These are phyloP conservation scores for Caenorhabditis drosophilae DNA, from an alignment of 2,888 invertebrate genomes.

Conservation along the genomic window DNA sequence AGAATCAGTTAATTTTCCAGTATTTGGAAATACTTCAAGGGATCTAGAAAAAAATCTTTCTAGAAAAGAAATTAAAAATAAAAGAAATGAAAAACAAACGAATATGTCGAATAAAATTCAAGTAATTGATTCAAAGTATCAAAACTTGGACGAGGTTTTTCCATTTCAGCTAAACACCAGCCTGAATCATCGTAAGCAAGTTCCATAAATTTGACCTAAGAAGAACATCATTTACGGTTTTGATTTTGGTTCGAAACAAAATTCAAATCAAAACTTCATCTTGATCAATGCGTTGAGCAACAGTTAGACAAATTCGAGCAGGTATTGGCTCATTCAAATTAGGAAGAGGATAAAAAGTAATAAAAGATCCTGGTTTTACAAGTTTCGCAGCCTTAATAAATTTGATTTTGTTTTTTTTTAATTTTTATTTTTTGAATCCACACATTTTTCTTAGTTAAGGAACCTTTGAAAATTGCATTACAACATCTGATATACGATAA, in stretches of 20 bases:
- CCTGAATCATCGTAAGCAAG: background rate
- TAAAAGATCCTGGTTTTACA: background rate
- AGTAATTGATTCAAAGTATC: background rate
- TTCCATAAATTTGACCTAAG: conserved; percentile 2
- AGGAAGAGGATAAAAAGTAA: conserved; percentile 7
- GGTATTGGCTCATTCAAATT: background rate
- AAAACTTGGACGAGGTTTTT: background rate
- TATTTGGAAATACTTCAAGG: no score
- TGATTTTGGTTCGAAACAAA: background rate
- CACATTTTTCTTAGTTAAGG: background rate
- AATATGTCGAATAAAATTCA: conserved; percentile 3
- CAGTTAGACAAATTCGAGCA: background rate
- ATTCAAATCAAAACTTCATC: background rate
- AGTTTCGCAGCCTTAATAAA: background rate
- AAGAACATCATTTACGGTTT: no score
- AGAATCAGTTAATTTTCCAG: no score
- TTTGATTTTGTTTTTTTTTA: no score
- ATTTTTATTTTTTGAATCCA: no score
- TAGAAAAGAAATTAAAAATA: no score
- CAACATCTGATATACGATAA: background rate
- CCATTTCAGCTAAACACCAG: background rate
- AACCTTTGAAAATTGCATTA: conserved; percentile 2
- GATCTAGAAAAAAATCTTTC: no score
- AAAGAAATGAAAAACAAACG: background rate
- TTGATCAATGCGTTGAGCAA: background rate